Evolutionary conservation across 2,113 vertebrate species (phyloP).

Genomic region (Callithrix jacchus): DNA sequence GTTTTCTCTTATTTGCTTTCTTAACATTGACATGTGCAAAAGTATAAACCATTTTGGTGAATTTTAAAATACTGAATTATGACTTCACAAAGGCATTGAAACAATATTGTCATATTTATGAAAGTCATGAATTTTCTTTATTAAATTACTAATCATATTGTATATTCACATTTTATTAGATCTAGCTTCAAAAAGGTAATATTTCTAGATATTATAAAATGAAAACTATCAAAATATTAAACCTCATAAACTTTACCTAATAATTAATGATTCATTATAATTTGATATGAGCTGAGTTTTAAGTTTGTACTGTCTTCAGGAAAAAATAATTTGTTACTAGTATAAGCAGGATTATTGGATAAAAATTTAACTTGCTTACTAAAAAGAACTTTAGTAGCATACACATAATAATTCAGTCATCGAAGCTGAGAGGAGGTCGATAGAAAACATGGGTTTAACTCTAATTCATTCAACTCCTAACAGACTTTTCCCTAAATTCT

Average conservation of each 20-base stretch:
- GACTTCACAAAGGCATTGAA: background rate
- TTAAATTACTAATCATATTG: conserved; percentile 36
- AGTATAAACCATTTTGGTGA: background rate
- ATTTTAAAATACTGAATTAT: conserved; percentile 11
- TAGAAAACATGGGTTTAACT: background rate
- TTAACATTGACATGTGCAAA: background rate
- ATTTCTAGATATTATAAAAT: conserved; percentile 23
- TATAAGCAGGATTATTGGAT: background rate
- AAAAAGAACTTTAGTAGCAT: background rate
- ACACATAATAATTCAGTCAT: background rate
- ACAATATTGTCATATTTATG: background rate
- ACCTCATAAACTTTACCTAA: background rate
- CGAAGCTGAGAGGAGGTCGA: background rate
- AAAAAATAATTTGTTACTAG: background rate
- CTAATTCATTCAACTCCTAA: background rate
- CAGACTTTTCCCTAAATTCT: background rate
- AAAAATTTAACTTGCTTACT: conserved; percentile 27
- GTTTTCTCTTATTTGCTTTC: background rate
- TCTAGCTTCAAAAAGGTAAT: conserved; percentile 42
- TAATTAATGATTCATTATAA: conserved; percentile 5
- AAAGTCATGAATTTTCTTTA: conserved; percentile 17
- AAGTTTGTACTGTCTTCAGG: conserved; percentile 25
- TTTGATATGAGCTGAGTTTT: conserved; percentile 29
- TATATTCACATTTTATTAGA: background rate
- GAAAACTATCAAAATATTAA: background rate